phyloP scores from a whole-genome alignment of 2,113 vertebrate genomes.

The Albula goreensis region DNA sequence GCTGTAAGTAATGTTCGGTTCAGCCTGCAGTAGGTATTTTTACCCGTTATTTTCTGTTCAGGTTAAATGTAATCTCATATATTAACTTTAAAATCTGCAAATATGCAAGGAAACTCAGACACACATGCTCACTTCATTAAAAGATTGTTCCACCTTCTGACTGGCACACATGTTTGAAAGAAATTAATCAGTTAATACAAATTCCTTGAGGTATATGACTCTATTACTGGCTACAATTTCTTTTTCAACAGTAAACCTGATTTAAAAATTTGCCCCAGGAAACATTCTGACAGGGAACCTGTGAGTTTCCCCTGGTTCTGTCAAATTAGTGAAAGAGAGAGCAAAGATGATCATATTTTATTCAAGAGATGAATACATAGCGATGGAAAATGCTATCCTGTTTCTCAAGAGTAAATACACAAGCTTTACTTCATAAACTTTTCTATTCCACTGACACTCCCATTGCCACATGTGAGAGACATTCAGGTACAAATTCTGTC shows the following conservation, averaged over 20 bases:
- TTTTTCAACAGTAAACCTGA: background rate
- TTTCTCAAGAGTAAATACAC: background rate
- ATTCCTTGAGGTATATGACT: background rate
- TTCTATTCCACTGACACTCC: background rate
- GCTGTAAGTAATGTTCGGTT: background rate
- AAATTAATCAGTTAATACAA: background rate
- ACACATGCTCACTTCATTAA: too few species aligned
- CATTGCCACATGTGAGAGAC: background rate
- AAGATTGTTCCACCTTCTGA: too few species aligned
- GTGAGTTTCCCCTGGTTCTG: background rate
- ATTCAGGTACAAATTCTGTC: background rate
- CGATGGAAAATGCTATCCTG: background rate
- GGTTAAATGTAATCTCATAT: too few species aligned
- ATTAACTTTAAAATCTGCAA: background rate
- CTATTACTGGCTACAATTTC: background rate
- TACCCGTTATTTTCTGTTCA: too few species aligned
- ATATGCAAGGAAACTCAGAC: background rate
- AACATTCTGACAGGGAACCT: background rate
- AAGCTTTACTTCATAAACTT: background rate
- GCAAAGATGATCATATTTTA: background rate
- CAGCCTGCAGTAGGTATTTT: too few species aligned
- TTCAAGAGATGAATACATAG: background rate
- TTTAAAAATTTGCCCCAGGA: background rate
- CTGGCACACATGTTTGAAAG: background rate
- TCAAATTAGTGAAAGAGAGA: background rate